Evolutionary conservation across 1,140 invertebrate genomes (phyloP).

Genomic region (Trachelipus rathkii): DNA sequence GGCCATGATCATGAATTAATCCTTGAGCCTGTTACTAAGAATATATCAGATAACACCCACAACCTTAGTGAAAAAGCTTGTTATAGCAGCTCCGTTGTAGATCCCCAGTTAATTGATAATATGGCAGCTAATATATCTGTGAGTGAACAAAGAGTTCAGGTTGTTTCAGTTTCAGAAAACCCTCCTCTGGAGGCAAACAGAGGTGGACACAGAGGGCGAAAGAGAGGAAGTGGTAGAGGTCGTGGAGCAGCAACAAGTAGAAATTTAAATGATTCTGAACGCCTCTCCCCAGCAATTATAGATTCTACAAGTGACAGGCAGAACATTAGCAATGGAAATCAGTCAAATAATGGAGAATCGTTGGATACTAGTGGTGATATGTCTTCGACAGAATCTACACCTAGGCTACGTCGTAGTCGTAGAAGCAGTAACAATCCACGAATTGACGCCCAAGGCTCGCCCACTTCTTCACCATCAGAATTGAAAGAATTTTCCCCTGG

Average conservation of each 20-base stretch:
- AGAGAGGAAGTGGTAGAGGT: conserved; percentile 6
- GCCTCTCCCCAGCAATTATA: background rate
- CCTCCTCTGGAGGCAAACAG: background rate
- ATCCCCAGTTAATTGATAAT: background rate
- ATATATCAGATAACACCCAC: background rate
- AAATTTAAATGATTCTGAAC: background rate
- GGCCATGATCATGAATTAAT: background rate
- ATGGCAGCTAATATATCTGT: background rate
- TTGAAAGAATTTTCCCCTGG: background rate
- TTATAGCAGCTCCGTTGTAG: background rate
- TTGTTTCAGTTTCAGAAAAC: background rate
- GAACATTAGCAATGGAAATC: too few species aligned
- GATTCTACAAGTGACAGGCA: too few species aligned
- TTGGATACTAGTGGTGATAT: background rate
- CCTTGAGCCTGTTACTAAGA: background rate
- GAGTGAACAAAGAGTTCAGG: background rate
- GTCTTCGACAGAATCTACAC: background rate
- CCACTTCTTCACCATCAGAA: background rate
- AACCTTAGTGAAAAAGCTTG: background rate
- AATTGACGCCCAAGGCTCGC: background rate
- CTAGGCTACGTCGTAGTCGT: background rate
- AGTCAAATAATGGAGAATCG: background rate
- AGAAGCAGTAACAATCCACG: background rate
- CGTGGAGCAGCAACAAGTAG: background rate
- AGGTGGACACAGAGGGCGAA: background rate